Conservation (phyloP, 2,888 invertebrate species). For the Scaeva pyrastri region DNA sequence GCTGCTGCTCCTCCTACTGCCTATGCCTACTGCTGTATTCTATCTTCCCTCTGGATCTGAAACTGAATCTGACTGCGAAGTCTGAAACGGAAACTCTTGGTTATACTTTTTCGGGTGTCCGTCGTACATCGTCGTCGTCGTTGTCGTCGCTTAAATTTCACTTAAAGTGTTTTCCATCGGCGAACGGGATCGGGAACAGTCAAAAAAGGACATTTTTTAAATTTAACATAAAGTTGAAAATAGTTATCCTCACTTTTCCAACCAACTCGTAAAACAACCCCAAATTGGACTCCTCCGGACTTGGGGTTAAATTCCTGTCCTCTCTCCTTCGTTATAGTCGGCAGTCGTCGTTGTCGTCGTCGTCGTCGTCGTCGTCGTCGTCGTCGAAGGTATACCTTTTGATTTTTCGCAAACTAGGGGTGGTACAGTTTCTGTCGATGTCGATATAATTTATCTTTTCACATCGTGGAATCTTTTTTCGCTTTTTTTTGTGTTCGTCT, state of each 20-base stretch:
- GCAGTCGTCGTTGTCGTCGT: not conserved
- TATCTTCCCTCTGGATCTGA: conserved; percentile 59
- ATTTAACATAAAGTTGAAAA: not conserved
- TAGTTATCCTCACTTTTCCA: not conserved
- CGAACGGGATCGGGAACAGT: too few relatives aligned
- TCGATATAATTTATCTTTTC: conserved; percentile 53
- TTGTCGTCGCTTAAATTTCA: conserved; percentile 20
- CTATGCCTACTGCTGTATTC: conserved; percentile 8
- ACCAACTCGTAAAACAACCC: not conserved
- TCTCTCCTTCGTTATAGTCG: not conserved
- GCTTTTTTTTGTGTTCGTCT: not conserved
- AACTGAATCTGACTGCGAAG: too few relatives aligned
- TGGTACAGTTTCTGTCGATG: conserved; percentile 50
- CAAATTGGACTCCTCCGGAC: conserved; percentile 36
- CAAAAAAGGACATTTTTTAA: conserved; percentile 23
- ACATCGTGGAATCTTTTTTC: conserved; percentile 49
- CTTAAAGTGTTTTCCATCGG: conserved; percentile 17
- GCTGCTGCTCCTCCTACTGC: too few relatives aligned
- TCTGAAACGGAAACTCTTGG: conserved; percentile 25
- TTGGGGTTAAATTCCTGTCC: conserved; percentile 28
- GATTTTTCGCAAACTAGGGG: conserved; percentile 42
- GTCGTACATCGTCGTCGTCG: conserved; percentile 12
- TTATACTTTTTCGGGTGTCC: conserved; percentile 40
- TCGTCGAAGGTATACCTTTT: conserved; percentile 39
- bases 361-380: conserved; percentile 11